These are phyloP conservation scores for Koerneria pararmatus DNA, from an alignment of 2,888 invertebrate genomes.

Conservation along the genomic window DNA sequence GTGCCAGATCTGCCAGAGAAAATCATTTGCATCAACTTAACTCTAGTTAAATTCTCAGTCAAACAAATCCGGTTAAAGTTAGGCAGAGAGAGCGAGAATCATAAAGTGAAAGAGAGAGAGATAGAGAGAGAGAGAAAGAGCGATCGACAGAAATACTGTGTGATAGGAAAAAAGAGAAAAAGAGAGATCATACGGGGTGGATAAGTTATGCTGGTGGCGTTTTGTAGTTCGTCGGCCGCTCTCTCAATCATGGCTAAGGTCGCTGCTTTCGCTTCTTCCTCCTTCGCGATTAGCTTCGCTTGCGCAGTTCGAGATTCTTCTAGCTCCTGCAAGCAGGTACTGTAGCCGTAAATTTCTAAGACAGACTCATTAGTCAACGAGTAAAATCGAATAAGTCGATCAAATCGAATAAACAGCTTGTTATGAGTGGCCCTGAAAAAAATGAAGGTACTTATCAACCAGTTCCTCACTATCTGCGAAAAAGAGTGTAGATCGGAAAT, in stretches of 20 bases:
- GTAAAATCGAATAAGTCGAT: too few relatives aligned
- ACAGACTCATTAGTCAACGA: too few relatives aligned
- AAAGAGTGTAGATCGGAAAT: too few relatives aligned
- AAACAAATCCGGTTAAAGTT: neutral
- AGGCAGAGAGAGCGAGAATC: too few relatives aligned
- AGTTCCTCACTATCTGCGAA: too few relatives aligned
- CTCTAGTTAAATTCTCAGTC: neutral
- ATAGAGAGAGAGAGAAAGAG: neutral
- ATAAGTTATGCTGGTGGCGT: constrained; percentile 52
- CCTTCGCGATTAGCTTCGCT: neutral
- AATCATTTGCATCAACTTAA: neutral
- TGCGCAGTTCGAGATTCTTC: neutral
- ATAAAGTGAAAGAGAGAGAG: too few relatives aligned
- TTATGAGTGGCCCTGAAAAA: too few relatives aligned
- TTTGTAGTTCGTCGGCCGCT: constrained; percentile 50
- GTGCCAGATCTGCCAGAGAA: constrained; percentile 33
- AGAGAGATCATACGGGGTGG: constrained; percentile 42
- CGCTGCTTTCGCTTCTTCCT: constrained; percentile 13
- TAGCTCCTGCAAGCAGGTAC: constrained; percentile 14
- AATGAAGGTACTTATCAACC: too few relatives aligned
- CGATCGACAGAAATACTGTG: neutral
- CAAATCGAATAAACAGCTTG: too few relatives aligned
- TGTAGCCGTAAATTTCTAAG: too few relatives aligned
- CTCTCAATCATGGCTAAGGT: constrained; percentile 43
- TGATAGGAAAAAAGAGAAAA: neutral